Evolutionary conservation across 2,113 vertebrate species (phyloP), one percentile per base, ranked within the genome.

Genomic region (Leptobrachium ailaonicum): DNA sequence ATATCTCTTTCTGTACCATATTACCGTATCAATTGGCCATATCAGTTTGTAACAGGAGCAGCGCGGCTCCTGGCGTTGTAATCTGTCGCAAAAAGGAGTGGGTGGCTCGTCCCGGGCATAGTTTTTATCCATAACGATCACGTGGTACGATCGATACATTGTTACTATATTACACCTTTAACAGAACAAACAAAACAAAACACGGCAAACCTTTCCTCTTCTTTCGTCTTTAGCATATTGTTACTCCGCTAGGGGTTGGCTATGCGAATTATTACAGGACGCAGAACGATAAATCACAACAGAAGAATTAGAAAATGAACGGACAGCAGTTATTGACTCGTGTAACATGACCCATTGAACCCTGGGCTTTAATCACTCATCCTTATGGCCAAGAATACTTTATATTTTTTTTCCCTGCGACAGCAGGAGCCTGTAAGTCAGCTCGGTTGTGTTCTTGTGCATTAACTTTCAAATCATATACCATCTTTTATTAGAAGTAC

Each of bases 401-500:
- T 50, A 63, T 75, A 64, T 44, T 66, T 50, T 50, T 50, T 50
- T 50, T 50, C 8, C 47, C 8, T 50, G 47, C 8, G 47, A 50
- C 47, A 50, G 50, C 53, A 45, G 41, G 67, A 69, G 67, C 40
- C 2, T 4, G 67, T 5, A 53, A 47, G 76, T 14, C 8, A 41
- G 41, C 43, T 62, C n/a, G 12, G 10, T 64, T 64, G 69, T 50
- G 66, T 69, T 77, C n/a, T 56, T 41, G 6, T 56, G 14, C 41
- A 47, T 40, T 20, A 56, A 10, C 66, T 64, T 67, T 73, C 42
- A 73, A 73, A 67, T 80, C 71, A 73, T 73, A 73, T 54, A 14
- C 78, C 71, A 58, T 73, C 70, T 73, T 80, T 80, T 73, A 73
- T 80, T 73, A 80, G 14, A 67, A 11, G 44, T 14, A 32, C 70